phyloP scores from a whole-genome alignment of 2,113 vertebrate genomes.

The Sebastes schlegelii region DNA sequence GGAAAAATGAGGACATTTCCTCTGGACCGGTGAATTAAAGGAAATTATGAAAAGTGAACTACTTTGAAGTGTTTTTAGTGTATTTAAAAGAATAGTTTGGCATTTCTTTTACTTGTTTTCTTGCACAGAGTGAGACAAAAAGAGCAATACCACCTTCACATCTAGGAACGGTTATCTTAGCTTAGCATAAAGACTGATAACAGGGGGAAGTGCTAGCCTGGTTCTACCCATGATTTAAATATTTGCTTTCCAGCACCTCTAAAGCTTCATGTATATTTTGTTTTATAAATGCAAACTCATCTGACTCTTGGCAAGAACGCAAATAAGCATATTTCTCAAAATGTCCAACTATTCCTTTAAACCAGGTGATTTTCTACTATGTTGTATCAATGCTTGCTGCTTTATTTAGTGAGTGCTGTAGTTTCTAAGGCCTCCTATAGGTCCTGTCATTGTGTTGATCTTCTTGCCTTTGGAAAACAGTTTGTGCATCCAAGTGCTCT shows the following conservation, averaged over 20 bases:
- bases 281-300: neutral
- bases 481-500: neutral
- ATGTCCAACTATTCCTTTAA: neutral
- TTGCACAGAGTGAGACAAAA: neutral
- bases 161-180: neutral
- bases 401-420: neutral
- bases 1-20: no score
- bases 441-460: neutral
- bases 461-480: no score
- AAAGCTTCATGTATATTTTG: neutral
- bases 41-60: neutral
- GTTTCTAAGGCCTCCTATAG: neutral
- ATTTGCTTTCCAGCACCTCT: no score
- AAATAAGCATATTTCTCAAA: neutral
- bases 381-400: neutral
- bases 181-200: slow-evolving; percentile 4
- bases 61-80: neutral
- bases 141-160: neutral
- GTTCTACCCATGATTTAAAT: neutral
- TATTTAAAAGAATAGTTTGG: neutral
- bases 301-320: neutral
- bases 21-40: neutral
- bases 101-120: neutral
- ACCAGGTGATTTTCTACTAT: neutral
- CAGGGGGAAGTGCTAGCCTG: neutral